Conservation (phyloP, 2,888 invertebrate species). For the Asteroscopus sphinx region DNA sequence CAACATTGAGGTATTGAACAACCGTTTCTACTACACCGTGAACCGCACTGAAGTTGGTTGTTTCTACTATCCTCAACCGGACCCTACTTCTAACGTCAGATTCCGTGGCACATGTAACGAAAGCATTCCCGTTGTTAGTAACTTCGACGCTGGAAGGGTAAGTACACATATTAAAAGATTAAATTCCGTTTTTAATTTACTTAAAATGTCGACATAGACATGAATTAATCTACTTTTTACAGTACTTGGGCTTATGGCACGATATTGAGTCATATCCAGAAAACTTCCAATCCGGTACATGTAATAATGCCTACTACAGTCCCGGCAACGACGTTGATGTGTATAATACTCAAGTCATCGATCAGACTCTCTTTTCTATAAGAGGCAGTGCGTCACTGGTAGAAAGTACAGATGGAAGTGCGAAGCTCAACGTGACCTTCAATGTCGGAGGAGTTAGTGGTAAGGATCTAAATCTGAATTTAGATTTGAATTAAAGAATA, state of each 20-base stretch:
- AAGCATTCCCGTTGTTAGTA: constrained; percentile 31
- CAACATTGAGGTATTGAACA: constrained; percentile 56
- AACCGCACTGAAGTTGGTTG: constrained; percentile 62
- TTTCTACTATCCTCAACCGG: constrained; percentile 65
- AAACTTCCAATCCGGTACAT: constrained; percentile 71
- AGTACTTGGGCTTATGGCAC: constrained; percentile 76
- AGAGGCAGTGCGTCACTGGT: constrained; percentile 66
- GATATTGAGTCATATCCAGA: constrained; percentile 72
- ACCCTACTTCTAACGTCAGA: constrained; percentile 45
- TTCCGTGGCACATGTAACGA: constrained; percentile 61
- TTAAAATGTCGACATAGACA: too few species aligned
- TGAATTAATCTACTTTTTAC: constrained; percentile 16
- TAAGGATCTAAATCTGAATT: constrained; percentile 31
- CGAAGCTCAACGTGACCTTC: constrained; percentile 91
- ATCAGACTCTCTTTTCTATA: constrained; percentile 67
- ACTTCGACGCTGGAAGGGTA: constrained; percentile 35
- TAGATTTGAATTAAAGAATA: too few species aligned
- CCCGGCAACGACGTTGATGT: constrained; percentile 57
- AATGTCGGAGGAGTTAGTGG: constrained; percentile 77
- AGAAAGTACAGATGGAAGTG: constrained; percentile 87
- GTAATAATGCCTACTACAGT: constrained; percentile 71
- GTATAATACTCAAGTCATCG: constrained; percentile 70
- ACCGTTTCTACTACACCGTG: constrained; percentile 60
- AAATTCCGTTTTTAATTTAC: too few species aligned
- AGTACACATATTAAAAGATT: not conserved